Base-by-base conservation (phyloP, 2,113 vertebrate species). In the Sardina pilchardus region DNA sequence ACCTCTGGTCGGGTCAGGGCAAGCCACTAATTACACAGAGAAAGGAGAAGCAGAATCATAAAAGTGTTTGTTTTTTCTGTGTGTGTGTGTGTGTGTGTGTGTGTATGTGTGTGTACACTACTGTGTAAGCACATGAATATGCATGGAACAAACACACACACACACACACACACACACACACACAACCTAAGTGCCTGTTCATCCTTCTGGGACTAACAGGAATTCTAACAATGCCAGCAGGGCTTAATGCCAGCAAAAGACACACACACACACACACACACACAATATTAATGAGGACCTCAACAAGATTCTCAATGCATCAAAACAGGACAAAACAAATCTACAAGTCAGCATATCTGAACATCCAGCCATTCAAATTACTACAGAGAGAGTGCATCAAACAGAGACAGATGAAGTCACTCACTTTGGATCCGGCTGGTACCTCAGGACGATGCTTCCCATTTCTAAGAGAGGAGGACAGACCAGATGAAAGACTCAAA, bases 381-480 rank as follows among this genome's bases (percentile, higher is more conserved):
- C 2, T 12, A 36, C 30, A 19, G 34, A 14, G 7, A 24, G 4
- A 59, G 19, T 12, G 50, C 50, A 67, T 9, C 26, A 67, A 67
- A 3, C 63, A 30, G 63, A 63, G 43, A 82, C 30, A 59, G 45
- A 81, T 24, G n/a, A 5, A 26, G 82, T 16, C 0, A 90, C 96
- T 98, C 95, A 99, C 98, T 93, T 86, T 53, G 96, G 91, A 88
- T 99, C 96, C 3, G 98, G 98, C 86, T 96, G 93, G 0, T 98
- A 99, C 92, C 97, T 97, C 92, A 99, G 89, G 88, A 99, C 96
- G 39, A 99, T 94, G 87, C 98, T 99, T 8, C 98, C 98, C 96
- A 99, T 99, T 0, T 89, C 98, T 99, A 88, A 0, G 92, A 82
- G 88, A 71, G 90, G 19, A 88, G 82, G 34, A 3, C 87, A 4